Evolutionary conservation across 2,888 invertebrate species (phyloP), one percentile per base, ranked within the genome.

Genomic region (Lasioglossum oenotherae): DNA sequence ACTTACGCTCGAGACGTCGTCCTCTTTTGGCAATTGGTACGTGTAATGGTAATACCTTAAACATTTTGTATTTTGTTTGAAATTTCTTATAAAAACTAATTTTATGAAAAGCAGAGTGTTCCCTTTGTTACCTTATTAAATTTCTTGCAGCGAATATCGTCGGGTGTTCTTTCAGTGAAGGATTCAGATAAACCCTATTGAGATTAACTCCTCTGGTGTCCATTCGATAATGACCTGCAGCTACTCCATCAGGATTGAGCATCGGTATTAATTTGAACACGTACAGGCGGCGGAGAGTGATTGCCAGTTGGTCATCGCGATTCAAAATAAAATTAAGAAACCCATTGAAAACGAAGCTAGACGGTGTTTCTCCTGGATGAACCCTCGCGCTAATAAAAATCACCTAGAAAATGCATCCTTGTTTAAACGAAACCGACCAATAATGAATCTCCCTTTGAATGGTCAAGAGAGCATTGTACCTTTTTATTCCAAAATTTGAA

Each of bases 191-290:
- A 72, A 98, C 97, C 92, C 98, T 96, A 95, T 99, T 99, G 41
- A 99, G 95, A 95, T 99, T 99, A 41, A 98, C 97, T 8, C 99
- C 99, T 79, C 97, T 96, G 0, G 98, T 97, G 95, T 99, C 98
- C 4, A 98, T 98, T 81, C 98, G 96, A 94, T 98, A 98, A 94
- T 98, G 98, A 0, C 99, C 99, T 80, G 97, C 96, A 14, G 97
- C 97, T 2, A 99, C 98, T 1, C 99, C 99, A 93, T 99, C 99
- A 0, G 99, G 99, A 96, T 99, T 99, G 87, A 99, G 95, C 96
- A 98, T 98, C 0, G 99, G 99, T 88, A 99, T 97, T 94, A 99
- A 95, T 95, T 98, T 98, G 96, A 99, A 98, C 88, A 99, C 98
- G 94, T 97, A 98, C 73, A 97, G 93, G 92, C 97, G 97, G 78